These are phyloP conservation scores for Apis dorsata DNA, from an alignment of 1,140 invertebrate genomes.

Conservation along the genomic window DNA sequence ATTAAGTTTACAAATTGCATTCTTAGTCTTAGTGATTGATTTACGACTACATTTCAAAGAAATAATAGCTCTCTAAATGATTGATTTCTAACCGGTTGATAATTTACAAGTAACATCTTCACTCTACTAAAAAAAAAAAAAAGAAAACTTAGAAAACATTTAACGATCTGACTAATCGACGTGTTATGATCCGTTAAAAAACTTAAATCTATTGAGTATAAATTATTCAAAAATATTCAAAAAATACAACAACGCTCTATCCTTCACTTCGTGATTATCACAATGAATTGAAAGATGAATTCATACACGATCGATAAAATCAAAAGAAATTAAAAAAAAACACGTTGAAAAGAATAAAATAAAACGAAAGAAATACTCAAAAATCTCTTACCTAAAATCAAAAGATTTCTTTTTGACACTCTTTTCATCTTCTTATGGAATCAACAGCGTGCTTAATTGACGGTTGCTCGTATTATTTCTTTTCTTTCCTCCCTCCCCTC, in stretches of 20 bases:
- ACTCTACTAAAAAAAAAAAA: neutral
- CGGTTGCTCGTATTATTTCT: neutral
- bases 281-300: no score
- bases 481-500: neutral
- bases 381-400: neutral
- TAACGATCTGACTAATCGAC: neutral
- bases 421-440: conserved; percentile 28
- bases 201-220: no score
- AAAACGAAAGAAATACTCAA: no score
- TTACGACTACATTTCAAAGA: neutral
- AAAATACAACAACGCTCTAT: no score
- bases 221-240: no score
- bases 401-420: conserved; percentile 41
- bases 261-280: no score
- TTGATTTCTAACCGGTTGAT: neutral
- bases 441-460: conserved; percentile 35
- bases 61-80: neutral
- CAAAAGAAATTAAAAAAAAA: no score
- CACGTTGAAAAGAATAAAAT: no score
- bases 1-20: conserved; percentile 15
- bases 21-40: neutral
- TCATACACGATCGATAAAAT: no score
- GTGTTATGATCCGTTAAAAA: no score
- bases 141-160: neutral
- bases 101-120: neutral